A percentile compares a stretch with the other conserved stretches of the same genome.
These are phyloP conservation scores for Seira ritae DNA, from an alignment of 2,888 invertebrate genomes.

Conservation along the genomic window DNA sequence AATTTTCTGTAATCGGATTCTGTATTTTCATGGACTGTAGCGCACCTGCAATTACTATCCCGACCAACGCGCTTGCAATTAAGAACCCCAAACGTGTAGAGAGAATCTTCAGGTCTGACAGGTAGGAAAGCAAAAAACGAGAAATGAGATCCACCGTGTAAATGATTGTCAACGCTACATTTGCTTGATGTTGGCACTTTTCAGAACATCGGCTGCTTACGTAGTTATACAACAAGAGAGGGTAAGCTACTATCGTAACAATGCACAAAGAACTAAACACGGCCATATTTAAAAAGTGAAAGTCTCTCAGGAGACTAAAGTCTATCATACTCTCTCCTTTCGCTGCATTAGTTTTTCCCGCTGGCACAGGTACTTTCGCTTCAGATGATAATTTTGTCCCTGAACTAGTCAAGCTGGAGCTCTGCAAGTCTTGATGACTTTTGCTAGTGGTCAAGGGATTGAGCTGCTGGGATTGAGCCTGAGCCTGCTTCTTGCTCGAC, in stretches of 20 bases:
- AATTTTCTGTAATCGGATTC: neutral
- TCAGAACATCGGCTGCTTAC: neutral
- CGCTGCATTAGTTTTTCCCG: neutral
- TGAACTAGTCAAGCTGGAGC: neutral
- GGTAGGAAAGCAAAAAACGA: constrained; percentile 64
- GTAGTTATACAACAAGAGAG: constrained; percentile 64
- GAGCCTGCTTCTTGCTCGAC: constrained; percentile 27
- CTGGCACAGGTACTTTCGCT: neutral
- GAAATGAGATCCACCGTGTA: constrained; percentile 67
- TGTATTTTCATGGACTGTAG: neutral
- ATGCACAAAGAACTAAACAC: constrained; percentile 56
- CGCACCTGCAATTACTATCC: constrained; percentile 62
- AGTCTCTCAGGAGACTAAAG: constrained; percentile 56
- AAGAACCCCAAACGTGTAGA: constrained; percentile 61
- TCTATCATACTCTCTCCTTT: constrained; percentile 63
- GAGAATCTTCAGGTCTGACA: constrained; percentile 65
- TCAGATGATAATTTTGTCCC: neutral
- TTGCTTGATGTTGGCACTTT: constrained; percentile 37
- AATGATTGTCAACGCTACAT: constrained; percentile 58
- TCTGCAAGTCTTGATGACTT: neutral
- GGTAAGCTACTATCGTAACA: constrained; percentile 64
- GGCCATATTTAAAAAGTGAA: constrained; percentile 65
- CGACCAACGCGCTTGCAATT: constrained; percentile 39
- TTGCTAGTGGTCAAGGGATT: neutral
- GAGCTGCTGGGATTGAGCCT: neutral